phyloP scores from a whole-genome alignment of 2,113 vertebrate genomes.

The Oceanodroma tethys region DNA sequence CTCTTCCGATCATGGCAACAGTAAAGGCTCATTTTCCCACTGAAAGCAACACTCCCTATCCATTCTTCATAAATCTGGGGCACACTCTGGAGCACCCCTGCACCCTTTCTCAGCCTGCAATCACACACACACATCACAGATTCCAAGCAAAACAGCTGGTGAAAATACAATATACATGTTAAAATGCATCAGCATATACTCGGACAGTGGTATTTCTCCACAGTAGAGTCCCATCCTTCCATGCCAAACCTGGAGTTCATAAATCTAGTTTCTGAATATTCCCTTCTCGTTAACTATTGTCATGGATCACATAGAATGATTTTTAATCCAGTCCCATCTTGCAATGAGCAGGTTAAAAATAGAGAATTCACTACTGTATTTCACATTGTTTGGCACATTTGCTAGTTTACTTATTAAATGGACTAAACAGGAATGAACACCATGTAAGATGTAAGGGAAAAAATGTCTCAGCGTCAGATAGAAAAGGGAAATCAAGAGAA shows the following conservation, averaged over 20 bases:
- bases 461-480: neutral
- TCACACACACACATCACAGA: neutral
- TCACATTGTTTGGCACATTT: neutral
- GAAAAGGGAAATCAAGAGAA: too few species aligned
- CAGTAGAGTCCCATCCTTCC: neutral
- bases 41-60: neutral
- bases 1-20: neutral
- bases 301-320: neutral
- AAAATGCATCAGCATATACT: neutral
- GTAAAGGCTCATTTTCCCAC: neutral
- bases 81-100: neutral
- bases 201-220: neutral
- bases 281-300: neutral
- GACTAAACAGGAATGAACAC: neutral
- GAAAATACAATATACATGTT: neutral
- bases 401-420: neutral
- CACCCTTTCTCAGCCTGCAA: neutral
- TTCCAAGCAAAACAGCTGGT: neutral
- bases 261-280: neutral
- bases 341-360: neutral
- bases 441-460: neutral
- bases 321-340: neutral
- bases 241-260: neutral
- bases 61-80: neutral
- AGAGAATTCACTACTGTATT: neutral